Percentiles rank a stretch among this genome's conserved stretches.
phyloP scores from a whole-genome alignment of 2,797 vertebrate genomes.

The Poeciliopsis gracilis region DNA sequence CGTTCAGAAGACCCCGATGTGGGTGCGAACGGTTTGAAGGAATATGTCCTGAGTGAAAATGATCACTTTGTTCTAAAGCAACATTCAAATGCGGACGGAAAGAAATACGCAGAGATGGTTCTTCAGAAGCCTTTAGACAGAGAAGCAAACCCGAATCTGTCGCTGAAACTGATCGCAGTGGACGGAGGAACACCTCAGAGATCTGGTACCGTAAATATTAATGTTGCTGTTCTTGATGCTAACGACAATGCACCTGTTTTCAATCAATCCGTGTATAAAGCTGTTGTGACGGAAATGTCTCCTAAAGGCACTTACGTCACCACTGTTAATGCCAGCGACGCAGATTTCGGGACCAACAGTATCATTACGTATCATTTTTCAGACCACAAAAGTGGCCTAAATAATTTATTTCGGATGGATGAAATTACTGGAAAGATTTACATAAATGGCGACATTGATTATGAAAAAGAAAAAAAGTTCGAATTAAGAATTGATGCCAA shows the following conservation, averaged over 20 bases:
- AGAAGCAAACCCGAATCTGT: slow-evolving; percentile 63
- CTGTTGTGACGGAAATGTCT: slow-evolving; percentile 49
- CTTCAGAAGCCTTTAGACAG: slow-evolving; percentile 75
- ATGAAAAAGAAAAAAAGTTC: slow-evolving; percentile 55
- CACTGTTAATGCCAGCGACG: slow-evolving; percentile 66
- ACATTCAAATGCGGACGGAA: slow-evolving; percentile 64
- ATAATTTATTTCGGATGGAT: slow-evolving; percentile 3
- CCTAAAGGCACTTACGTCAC: slow-evolving; percentile 27
- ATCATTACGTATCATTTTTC: slow-evolving; percentile 43
- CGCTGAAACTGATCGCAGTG: slow-evolving; percentile 72
- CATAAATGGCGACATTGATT: slow-evolving; percentile 48
- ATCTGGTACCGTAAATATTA: slow-evolving; percentile 76
- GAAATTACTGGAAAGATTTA: neutral
- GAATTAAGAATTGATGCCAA: slow-evolving; percentile 61
- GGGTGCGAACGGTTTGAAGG: slow-evolving; percentile 45
- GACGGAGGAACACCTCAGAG: slow-evolving; percentile 78
- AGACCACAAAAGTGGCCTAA: neutral
- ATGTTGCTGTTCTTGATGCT: slow-evolving; percentile 68
- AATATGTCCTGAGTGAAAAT: slow-evolving; percentile 41
- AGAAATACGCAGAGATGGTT: slow-evolving; percentile 73
- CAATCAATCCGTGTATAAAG: slow-evolving; percentile 65
- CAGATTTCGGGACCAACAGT: slow-evolving; percentile 44
- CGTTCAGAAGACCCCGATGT: slow-evolving; percentile 66
- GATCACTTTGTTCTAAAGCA: slow-evolving; percentile 70
- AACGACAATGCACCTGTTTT: slow-evolving; percentile 79